Percentiles rank a stretch among this genome's conserved stretches.
phyloP scores from a whole-genome alignment of 1,140 invertebrate genomes.

The Mactra quadrangularis region DNA sequence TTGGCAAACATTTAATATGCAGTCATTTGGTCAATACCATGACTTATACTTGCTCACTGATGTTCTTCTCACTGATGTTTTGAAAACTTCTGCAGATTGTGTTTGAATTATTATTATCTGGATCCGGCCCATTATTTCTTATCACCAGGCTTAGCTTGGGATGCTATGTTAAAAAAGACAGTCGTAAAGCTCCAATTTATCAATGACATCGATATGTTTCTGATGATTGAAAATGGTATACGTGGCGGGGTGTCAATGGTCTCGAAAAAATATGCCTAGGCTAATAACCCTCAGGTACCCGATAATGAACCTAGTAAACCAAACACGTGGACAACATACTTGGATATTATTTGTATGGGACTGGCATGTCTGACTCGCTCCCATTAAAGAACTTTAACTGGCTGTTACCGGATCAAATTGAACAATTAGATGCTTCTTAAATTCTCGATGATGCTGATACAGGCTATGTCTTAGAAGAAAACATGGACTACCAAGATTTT shows the following conservation, averaged over 20 bases:
- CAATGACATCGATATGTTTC: no score
- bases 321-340: constrained; percentile 67
- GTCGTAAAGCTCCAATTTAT: constrained; percentile 67
- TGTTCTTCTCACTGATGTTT: constrained; percentile 78
- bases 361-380: no score
- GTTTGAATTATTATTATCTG: constrained; percentile 64
- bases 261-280: constrained; percentile 67
- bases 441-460: neutral
- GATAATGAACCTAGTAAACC: constrained; percentile 56
- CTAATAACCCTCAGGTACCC: no score
- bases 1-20: constrained; percentile 75
- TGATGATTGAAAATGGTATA: no score
- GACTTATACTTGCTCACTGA: no score
- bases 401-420: constrained; percentile 64
- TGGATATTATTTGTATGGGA: constrained; percentile 77
- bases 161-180: constrained; percentile 72
- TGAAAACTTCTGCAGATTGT: constrained; percentile 82
- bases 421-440: constrained; percentile 56
- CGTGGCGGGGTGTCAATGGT: constrained; percentile 67
- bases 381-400: no score
- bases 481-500: no score
- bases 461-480: constrained; percentile 35
- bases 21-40: constrained; percentile 82
- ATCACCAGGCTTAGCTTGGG: no score
- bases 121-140: no score